These are phyloP conservation scores for Gymnogyps californianus DNA, from an alignment of 2,113 vertebrate species.

Conservation along the genomic window DNA sequence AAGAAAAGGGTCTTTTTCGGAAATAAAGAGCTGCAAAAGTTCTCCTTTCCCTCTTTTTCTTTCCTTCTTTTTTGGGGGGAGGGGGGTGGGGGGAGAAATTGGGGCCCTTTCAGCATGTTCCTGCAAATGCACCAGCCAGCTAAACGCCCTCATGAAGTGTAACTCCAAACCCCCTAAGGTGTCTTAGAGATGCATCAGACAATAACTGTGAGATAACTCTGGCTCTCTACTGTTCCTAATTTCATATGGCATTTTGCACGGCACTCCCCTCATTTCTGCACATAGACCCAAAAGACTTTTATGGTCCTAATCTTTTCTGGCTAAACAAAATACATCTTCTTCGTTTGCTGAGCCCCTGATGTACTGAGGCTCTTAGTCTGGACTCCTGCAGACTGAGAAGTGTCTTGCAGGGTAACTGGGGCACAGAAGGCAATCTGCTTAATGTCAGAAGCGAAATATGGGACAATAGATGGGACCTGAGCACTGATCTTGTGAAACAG, in stretches of 20 bases:
- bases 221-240: not conserved
- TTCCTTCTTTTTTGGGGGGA: not conserved
- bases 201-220: not conserved
- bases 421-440: not conserved
- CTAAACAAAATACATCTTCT: not conserved
- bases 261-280: not conserved
- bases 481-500: not conserved
- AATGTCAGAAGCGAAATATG: not conserved
- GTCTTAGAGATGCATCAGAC: not conserved
- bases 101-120: not conserved
- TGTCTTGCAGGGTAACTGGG: not conserved
- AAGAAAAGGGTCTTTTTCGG: not conserved
- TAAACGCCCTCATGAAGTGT: not conserved
- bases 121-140: not conserved
- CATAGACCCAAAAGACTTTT: not conserved
- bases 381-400: not conserved
- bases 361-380: not conserved
- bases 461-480: slow-evolving; percentile 6
- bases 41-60: not conserved
- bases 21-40: not conserved
- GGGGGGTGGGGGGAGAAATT: too few relatives aligned
- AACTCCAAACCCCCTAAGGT: not conserved
- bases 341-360: not conserved
- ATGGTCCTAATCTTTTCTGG: not conserved
- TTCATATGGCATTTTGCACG: not conserved